These are phyloP conservation scores for Puma concolor DNA, from an alignment of 2,113 vertebrate species.

Conservation along the genomic window DNA sequence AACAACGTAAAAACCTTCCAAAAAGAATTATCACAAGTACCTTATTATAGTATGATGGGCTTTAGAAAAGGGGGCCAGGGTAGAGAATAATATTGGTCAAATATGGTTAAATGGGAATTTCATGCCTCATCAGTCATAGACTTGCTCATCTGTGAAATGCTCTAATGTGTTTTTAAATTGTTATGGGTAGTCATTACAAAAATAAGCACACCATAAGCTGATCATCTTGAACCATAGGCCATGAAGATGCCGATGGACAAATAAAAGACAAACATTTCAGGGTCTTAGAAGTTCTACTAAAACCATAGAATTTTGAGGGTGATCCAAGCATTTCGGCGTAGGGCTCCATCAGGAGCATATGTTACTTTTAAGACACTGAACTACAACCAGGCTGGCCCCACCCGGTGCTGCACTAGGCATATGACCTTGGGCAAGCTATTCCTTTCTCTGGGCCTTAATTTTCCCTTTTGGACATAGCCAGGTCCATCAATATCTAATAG, in stretches of 20 bases:
- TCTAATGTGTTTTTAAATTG: conserved; percentile 66
- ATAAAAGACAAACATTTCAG: background rate
- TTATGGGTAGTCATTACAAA: conserved; percentile 63
- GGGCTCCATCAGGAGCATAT: background rate
- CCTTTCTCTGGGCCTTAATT: background rate
- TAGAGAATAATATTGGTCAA: conserved; percentile 18
- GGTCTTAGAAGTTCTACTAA: background rate
- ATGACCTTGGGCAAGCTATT: background rate
- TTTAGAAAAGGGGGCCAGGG: background rate
- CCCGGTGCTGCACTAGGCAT: background rate
- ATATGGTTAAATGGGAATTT: conserved; percentile 38
- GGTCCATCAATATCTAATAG: background rate
- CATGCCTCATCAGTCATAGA: conserved; percentile 51
- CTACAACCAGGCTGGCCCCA: background rate
- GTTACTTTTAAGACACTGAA: background rate
- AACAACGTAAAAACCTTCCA: background rate
- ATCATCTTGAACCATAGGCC: conserved; percentile 79
- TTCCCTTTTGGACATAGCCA: background rate
- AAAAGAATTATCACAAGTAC: background rate
- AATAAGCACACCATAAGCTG: conserved; percentile 73
- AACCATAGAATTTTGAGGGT: background rate
- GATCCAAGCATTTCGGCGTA: background rate
- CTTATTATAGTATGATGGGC: background rate
- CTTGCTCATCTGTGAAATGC: conserved; percentile 54
- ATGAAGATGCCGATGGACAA: conserved; percentile 71